Conservation (phyloP, 2,797 vertebrate species). For the Pipistrellus pipistrellus region DNA sequence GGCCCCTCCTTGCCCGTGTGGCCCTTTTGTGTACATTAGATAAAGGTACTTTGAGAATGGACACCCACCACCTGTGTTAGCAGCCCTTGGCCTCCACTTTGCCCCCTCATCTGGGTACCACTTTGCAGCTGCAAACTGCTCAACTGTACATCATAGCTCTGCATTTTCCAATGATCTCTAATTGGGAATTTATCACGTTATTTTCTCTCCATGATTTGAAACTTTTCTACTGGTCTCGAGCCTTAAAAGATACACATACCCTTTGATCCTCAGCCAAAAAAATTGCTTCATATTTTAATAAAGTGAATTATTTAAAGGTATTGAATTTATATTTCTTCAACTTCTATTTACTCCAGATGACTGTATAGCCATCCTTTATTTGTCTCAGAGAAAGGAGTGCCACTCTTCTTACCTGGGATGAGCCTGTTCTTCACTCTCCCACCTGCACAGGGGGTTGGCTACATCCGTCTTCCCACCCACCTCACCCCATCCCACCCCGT, state of each 20-base stretch:
- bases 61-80: too few relatives aligned
- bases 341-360: not conserved
- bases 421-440: accelerated
- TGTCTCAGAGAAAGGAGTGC: not conserved
- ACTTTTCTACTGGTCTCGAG: not conserved
- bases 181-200: not conserved
- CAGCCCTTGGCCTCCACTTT: accelerated
- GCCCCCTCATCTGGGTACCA: not conserved
- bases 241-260: not conserved
- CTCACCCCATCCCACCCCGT: too few relatives aligned
- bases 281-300: conserved; percentile 43
- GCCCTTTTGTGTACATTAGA: not conserved
- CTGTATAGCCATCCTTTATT: not conserved
- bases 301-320: not conserved
- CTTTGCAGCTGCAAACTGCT: not conserved
- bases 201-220: not conserved
- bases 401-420: not conserved
- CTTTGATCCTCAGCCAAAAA: not conserved
- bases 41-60: not conserved
- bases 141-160: not conserved
- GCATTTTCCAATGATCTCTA: not conserved
- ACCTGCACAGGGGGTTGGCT: too few relatives aligned
- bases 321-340: not conserved
- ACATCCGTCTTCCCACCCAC: accelerated
- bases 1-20: not conserved